These are phyloP conservation scores for Acyrthosiphon pisum DNA, from an alignment of 1,140 invertebrate genomes.

Conservation along the genomic window DNA sequence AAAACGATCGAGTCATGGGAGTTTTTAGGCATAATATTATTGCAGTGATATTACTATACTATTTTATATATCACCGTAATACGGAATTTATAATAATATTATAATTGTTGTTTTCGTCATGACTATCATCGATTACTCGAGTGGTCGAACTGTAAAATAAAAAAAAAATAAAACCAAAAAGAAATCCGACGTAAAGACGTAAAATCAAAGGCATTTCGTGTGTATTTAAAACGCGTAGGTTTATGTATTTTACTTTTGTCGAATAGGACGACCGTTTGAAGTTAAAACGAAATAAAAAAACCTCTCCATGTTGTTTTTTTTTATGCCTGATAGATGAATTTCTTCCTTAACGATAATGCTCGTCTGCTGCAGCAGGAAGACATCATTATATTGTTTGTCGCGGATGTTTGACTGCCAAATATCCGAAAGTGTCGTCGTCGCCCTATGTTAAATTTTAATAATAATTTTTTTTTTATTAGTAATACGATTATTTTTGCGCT, in stretches of 20 bases:
- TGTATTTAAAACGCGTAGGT: not conserved
- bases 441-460: not conserved
- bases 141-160: not conserved
- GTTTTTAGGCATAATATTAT: not conserved
- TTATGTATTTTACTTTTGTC: not conserved
- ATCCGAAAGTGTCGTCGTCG: constrained; percentile 25
- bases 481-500: not conserved
- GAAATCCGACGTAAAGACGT: not conserved
- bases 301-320: not conserved
- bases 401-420: constrained; percentile 27
- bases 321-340: not conserved
- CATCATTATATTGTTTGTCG: not conserved
- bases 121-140: not conserved
- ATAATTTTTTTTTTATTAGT: constrained; percentile 9
- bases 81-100: not conserved
- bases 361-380: not conserved
- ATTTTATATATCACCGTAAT: not conserved
- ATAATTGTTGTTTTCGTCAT: not conserved
- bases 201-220: not conserved
- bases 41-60: not conserved
- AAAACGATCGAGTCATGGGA: not conserved
- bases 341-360: not conserved
- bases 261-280: not conserved
- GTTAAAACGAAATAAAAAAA: not conserved
- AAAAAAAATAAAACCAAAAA: not conserved